Evolutionary conservation across 1,140 invertebrate genomes (phyloP), one percentile per base, ranked within the genome.

Genomic region (Cyclargus thomasi): DNA sequence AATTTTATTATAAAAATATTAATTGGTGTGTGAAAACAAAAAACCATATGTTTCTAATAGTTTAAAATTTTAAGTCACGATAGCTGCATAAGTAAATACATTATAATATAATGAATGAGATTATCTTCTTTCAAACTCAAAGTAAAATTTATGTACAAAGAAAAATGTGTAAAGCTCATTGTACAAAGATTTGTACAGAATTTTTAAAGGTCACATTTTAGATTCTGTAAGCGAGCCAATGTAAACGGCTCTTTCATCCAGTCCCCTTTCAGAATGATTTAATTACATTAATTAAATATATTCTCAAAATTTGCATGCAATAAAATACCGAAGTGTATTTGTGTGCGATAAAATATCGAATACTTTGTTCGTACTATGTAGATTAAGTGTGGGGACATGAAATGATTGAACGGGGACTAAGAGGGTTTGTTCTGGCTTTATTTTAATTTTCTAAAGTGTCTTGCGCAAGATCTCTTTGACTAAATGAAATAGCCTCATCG

Each of bases 361-460:
- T 68, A 73, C 71, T 74, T 75, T 67, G 70, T 76, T 74, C 74
- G 77, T 80, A 71, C 62, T 57, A 72, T 74, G 75, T 78, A 82
- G 82, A 86, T 82, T 81, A 83, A 78, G 81, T 78, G 78, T 73
- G 74, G 75, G 78, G 85, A 83, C 78, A 75, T 80, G 80, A 88
- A 88, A 88, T 90, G 85, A 90, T 90, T 88, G 85, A 88, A 81
- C 79, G 71, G 85, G 86, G 88, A 88, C 85, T 80, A 78, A 81
- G 83, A 81, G 80, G 80, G 77, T 83, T 85, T 81, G 79, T 80
- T 77, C 74, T 76, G 75, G 81, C 80, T 85, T 86, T 82, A 88
- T 88, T 90, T 90, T 90, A 90, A 90, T 90, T 88, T 88, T 78
- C 77, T 82, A 83, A 88, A 90, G 88, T 90, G 85, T 81, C 79